phyloP scores from a whole-genome alignment of 2,113 vertebrate genomes.

The Perca fluviatilis region DNA sequence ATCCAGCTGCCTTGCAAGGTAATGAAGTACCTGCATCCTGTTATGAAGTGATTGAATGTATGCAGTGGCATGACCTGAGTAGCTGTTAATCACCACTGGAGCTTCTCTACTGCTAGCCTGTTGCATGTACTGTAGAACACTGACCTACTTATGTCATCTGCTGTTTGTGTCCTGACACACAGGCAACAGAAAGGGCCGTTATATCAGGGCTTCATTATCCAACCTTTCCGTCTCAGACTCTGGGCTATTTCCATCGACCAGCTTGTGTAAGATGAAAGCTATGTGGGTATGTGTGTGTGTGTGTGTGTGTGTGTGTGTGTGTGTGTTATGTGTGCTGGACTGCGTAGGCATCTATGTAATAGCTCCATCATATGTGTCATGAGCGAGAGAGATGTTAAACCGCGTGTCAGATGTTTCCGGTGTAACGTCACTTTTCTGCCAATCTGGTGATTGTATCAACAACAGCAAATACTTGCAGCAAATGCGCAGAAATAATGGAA shows the following conservation, averaged over 20 bases:
- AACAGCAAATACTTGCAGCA: no score
- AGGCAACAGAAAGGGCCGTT: not conserved
- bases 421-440: no score
- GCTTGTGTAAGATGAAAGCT: conserved; percentile 23
- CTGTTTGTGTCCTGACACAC: conserved; percentile 40
- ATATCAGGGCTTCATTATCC: not conserved
- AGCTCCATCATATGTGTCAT: not conserved
- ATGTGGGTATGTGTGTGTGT: not conserved
- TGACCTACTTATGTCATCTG: conserved; percentile 70
- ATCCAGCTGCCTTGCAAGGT: no score
- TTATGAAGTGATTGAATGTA: conserved; percentile 9
- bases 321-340: not conserved
- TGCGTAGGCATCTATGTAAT: not conserved
- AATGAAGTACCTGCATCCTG: not conserved
- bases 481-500: no score
- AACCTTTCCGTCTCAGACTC: conserved; percentile 9
- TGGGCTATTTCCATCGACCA: conserved; percentile 4
- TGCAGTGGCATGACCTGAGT: not conserved
- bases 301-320: not conserved
- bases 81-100: conserved; percentile 39
- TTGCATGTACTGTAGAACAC: conserved; percentile 58
- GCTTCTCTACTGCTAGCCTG: conserved; percentile 36
- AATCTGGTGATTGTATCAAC: no score
- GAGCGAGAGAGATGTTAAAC: not conserved
- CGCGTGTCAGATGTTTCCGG: not conserved